Evolutionary conservation across 1,140 invertebrate genomes (phyloP).

Genomic region (Ladona fulva): DNA sequence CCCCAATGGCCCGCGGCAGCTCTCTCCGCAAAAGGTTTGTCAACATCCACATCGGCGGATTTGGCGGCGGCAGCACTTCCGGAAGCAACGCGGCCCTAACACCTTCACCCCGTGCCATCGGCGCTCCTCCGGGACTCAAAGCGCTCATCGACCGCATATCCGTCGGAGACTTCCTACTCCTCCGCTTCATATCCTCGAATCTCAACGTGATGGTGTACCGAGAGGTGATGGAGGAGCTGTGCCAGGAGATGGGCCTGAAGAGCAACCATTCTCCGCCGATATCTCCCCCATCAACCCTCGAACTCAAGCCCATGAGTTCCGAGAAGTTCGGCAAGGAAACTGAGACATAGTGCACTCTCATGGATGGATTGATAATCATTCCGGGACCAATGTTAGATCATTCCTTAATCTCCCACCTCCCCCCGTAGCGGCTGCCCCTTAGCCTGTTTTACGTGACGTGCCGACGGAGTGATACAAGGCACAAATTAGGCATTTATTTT

Average conservation of each 20-base stretch:
- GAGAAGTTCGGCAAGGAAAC: conserved; percentile 68
- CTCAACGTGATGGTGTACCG: conserved; percentile 69
- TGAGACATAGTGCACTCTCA: conserved; percentile 50
- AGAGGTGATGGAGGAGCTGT: conserved; percentile 58
- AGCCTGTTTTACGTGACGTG: no score
- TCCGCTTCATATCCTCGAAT: conserved; percentile 76
- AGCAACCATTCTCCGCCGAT: conserved; percentile 11
- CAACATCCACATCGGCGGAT: conserved; percentile 48
- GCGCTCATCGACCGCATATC: conserved; percentile 63
- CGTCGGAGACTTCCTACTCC: conserved; percentile 75
- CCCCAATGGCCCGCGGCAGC: conserved; percentile 69
- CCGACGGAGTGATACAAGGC: no score
- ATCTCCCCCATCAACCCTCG: conserved; percentile 45
- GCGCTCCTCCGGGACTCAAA: conserved; percentile 56
- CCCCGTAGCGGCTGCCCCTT: neutral
- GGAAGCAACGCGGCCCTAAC: neutral
- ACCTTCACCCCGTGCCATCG: conserved; percentile 36
- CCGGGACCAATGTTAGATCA: neutral
- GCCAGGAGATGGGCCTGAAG: conserved; percentile 39
- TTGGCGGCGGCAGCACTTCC: conserved; percentile 60
- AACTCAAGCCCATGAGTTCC: neutral
- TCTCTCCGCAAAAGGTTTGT: conserved; percentile 65
- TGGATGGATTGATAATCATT: neutral
- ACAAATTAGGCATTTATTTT: no score
- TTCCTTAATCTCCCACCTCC: neutral